phyloP scores from a whole-genome alignment of 2,797 vertebrate genomes.

The Macroramphosus scolopax region DNA sequence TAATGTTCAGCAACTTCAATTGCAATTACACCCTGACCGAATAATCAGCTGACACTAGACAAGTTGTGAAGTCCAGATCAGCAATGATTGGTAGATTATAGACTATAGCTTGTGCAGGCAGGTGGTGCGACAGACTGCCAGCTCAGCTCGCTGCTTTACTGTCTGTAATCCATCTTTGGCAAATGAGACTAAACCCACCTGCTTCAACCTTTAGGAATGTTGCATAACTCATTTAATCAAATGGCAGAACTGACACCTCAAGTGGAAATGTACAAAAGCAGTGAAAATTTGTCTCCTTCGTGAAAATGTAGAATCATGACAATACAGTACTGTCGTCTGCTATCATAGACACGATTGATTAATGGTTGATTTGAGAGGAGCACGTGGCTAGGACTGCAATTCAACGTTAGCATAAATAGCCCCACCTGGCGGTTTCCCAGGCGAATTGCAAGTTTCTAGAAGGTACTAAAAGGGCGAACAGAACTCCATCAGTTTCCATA shows the following conservation, averaged over 20 bases:
- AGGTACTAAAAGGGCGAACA: conserved; percentile 66
- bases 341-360: background rate
- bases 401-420: conserved; percentile 13
- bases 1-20: too few relatives aligned
- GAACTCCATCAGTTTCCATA: conserved; percentile 41
- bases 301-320: background rate
- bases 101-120: conserved; percentile 14
- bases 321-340: background rate
- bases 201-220: background rate
- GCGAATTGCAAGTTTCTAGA: conserved; percentile 77
- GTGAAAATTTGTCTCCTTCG: background rate
- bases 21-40: too few relatives aligned
- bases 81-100: too few relatives aligned
- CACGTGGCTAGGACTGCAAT: conserved; percentile 23
- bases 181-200: conserved; percentile 2
- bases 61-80: too few relatives aligned
- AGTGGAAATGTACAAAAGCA: background rate
- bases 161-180: conserved; percentile 40
- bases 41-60: too few relatives aligned
- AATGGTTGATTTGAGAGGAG: conserved; percentile 5
- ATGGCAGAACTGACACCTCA: background rate
- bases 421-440: conserved; percentile 66
- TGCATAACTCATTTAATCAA: background rate
- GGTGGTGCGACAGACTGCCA: conserved; percentile 43
- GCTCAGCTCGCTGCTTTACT: conserved; percentile 14